Base-by-base conservation (phyloP, 2,797 vertebrate genomes). In the Sebastes steindachneri region DNA sequence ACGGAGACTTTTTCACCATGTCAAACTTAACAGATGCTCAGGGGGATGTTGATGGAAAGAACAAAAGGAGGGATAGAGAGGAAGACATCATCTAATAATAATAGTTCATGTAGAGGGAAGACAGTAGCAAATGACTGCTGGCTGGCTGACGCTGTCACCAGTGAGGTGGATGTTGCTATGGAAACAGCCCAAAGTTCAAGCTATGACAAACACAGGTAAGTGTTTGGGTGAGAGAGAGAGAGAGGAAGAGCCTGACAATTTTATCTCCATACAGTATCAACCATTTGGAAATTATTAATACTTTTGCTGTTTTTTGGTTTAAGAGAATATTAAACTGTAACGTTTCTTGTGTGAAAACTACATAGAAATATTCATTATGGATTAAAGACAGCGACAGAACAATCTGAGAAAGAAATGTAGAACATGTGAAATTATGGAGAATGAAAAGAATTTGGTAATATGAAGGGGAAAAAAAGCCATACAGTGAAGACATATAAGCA, bases 111-210 rank as follows among this genome's bases (percentile, higher is more conserved):
- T 12, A 33, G 53, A 82, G 21, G 25, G 37, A 25, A 57, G 66
- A 57, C 64, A 71, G 55, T 48, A 81, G 63, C 60, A 74, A 81
- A 78, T 62, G 72, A 73, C 59, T 26, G 28, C 81, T 80, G 66
- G 59, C 82, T 66, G 59, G 55, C 74, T 73, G 63, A 79, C 37
- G 26, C 63, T 26, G 66, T 87, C 73, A 65, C 54, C 21, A 66
- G 72, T 75, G 69, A 67, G 68, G 77, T 64, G 76, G 53, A 54
- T 66, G 93, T 94, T 94, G 86, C 88, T 82, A 93, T 89, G 92
- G 93, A 84, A 92, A 95, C 91, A 26, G 89, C 89, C 90, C 92
- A 92, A 94, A 94, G 94, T 94, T 92, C 93, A 93, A 76, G 77
- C 84, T 17, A 72, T 25, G 80, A 90, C 89, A 93, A 94, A 91